A percentile compares a stretch with the other conserved stretches of the same genome.
Evolutionary conservation across 2,797 vertebrate genomes (phyloP).

Genomic region (Periophthalmus magnuspinnatus): DNA sequence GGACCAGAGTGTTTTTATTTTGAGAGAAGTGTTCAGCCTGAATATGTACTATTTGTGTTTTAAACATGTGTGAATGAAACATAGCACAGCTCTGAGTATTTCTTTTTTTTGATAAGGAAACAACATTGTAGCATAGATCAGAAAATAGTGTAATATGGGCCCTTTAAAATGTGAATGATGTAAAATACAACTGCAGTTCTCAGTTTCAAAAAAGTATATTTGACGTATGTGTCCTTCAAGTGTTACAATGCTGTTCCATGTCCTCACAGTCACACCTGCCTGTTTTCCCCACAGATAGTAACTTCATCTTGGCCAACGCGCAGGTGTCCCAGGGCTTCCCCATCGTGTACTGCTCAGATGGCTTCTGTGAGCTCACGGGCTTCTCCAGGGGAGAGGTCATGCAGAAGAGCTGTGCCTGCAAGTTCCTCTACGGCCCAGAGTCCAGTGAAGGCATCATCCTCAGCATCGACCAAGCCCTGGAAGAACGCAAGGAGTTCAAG

Average conservation of each 20-base stretch:
- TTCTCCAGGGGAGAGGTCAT: slow-evolving; percentile 95
- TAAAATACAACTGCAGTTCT: no score
- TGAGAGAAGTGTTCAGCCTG: no score
- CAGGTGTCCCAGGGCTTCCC: slow-evolving; percentile 96
- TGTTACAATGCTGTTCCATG: neutral
- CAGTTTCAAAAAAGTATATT: no score
- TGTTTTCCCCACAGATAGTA: slow-evolving; percentile 84
- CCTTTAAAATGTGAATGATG: no score
- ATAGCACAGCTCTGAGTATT: no score
- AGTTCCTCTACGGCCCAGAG: slow-evolving; percentile 93
- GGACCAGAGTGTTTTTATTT: no score
- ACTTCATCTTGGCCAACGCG: slow-evolving; percentile 98
- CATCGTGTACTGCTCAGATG: slow-evolving; percentile 99
- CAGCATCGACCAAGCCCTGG: slow-evolving; percentile 88
- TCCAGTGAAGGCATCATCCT: slow-evolving; percentile 90
- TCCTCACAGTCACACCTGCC: neutral
- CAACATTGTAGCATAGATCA: no score
- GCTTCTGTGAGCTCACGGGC: slow-evolving; percentile 96
- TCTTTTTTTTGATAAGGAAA: no score
- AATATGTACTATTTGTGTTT: no score
- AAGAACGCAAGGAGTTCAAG: slow-evolving; percentile 94
- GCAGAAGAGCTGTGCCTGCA: slow-evolving; percentile 97
- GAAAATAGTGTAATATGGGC: no score
- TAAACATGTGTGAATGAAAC: no score
- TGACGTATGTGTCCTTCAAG: no score